These are phyloP conservation scores for Lepeophtheirus nordmannii DNA, from an alignment of 2,888 invertebrate species.

Conservation along the genomic window DNA sequence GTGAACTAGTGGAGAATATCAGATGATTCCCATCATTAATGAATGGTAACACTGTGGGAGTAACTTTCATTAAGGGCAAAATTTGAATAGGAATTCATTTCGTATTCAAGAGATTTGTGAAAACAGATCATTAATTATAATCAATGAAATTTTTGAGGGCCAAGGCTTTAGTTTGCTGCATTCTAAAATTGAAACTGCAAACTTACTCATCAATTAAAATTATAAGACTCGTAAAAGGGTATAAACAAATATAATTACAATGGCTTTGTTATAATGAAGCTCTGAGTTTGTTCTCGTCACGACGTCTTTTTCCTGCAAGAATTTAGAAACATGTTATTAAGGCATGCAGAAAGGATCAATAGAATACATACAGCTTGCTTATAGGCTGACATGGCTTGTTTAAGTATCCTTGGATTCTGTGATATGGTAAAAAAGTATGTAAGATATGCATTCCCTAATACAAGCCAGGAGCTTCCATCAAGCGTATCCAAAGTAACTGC, in stretches of 20 bases:
- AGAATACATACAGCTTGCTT: conserved; percentile 12
- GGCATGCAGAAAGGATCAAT: too few relatives aligned
- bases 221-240: too few relatives aligned
- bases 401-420: conserved; percentile 54
- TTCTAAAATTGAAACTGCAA: too few relatives aligned
- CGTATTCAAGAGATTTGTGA: background rate
- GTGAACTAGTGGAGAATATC: too few relatives aligned
- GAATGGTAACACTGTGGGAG: background rate
- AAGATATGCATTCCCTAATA: conserved; percentile 68
- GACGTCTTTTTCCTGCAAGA: conserved; percentile 48
- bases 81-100: conserved; percentile 21
- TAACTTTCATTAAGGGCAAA: conserved; percentile 21
- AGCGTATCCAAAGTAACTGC: conserved; percentile 58
- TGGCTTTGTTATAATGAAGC: conserved; percentile 65
- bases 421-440: conserved; percentile 58
- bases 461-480: conserved; percentile 67
- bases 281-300: conserved; percentile 57
- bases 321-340: conserved; percentile 26
- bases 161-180: too few relatives aligned
- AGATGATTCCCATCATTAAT: conserved; percentile 20
- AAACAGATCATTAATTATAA: too few relatives aligned
- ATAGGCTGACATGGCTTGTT: conserved; percentile 61
- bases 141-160: too few relatives aligned
- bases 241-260: conserved; percentile 45
- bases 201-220: too few relatives aligned